phyloP scores from a whole-genome alignment of 2,797 vertebrate species.

The Crocidura indochinensis region DNA sequence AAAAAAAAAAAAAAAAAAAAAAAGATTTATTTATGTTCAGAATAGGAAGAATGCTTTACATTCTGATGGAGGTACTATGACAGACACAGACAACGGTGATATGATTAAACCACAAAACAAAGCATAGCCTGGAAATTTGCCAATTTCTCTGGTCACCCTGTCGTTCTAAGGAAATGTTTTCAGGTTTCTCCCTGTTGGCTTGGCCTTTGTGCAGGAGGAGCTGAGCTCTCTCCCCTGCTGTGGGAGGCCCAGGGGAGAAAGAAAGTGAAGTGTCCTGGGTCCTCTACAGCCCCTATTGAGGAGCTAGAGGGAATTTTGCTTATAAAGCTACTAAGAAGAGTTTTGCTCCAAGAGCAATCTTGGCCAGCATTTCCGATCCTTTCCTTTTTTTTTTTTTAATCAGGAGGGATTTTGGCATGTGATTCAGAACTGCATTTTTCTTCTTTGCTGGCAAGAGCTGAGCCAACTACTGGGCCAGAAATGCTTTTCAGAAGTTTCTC shows the following conservation, averaged over 20 bases:
- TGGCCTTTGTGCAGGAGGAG: background rate
- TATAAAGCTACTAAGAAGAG: background rate
- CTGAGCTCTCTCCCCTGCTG: background rate
- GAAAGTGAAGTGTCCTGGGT: background rate
- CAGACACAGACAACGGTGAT: slow-evolving; percentile 4
- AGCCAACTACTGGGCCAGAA: slow-evolving; percentile 72
- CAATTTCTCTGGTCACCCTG: background rate
- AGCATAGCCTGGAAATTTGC: slow-evolving; percentile 14
- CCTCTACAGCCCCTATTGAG: background rate
- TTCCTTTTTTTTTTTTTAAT: slow-evolving; percentile 56
- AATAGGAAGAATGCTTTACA: slow-evolving; percentile 49
- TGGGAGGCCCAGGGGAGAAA: background rate
- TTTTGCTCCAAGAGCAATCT: slow-evolving; percentile 52
- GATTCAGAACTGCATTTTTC: slow-evolving; percentile 67
- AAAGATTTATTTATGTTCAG: background rate
- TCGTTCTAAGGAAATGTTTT: background rate
- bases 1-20: too few species aligned
- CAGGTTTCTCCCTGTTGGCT: background rate
- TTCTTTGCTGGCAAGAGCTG: slow-evolving; percentile 72
- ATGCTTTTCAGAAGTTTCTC: slow-evolving; percentile 79
- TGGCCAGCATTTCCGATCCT: background rate
- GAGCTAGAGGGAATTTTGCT: slow-evolving; percentile 37
- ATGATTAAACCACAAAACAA: slow-evolving; percentile 57
- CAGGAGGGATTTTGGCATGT: slow-evolving; percentile 44
- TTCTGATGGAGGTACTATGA: slow-evolving; percentile 7